A percentile compares a stretch with the other conserved stretches of the same genome.
These are phyloP conservation scores for Silurus aristotelis DNA, from an alignment of 2,797 vertebrate genomes.

Conservation along the genomic window DNA sequence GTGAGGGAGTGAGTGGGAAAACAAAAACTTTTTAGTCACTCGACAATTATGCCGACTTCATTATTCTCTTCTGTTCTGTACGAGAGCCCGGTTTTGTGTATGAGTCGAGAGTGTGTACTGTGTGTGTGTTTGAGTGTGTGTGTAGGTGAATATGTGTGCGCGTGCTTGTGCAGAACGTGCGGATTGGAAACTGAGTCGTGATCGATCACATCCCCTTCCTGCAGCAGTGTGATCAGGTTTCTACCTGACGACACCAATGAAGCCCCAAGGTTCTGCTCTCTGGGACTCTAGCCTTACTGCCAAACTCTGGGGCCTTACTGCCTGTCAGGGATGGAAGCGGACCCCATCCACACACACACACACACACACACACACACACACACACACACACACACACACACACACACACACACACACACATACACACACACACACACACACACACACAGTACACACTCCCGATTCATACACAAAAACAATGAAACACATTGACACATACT, in stretches of 20 bases:
- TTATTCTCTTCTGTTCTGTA: neutral
- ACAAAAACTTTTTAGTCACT: neutral
- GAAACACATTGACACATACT: neutral
- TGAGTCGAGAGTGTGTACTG: slow-evolving; percentile 24
- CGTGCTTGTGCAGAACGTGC: slow-evolving; percentile 24
- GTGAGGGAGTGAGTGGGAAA: slow-evolving; percentile 29
- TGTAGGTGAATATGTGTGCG: slow-evolving; percentile 32
- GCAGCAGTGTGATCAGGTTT: slow-evolving; percentile 74
- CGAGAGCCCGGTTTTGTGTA: neutral
- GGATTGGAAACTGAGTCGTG: slow-evolving; percentile 56
- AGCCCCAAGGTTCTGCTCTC: slow-evolving; percentile 66
- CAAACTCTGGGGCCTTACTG: slow-evolving; percentile 18
- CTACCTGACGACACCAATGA: slow-evolving; percentile 74
- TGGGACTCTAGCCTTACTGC: slow-evolving; percentile 76
- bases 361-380: slow-evolving; percentile 7
- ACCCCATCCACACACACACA: slow-evolving; percentile 30
- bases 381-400: slow-evolving; percentile 3
- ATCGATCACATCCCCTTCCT: slow-evolving; percentile 77
- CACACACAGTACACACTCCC: slow-evolving; percentile 31
- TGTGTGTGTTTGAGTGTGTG: slow-evolving; percentile 28
- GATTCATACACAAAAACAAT: slow-evolving; percentile 6
- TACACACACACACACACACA: slow-evolving; percentile 6
- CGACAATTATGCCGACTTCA: neutral
- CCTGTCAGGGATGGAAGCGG: slow-evolving; percentile 24
- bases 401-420: slow-evolving; percentile 28